Evolutionary conservation across 1,140 invertebrate species (phyloP).

Genomic region (Lucilia cuprina): DNA sequence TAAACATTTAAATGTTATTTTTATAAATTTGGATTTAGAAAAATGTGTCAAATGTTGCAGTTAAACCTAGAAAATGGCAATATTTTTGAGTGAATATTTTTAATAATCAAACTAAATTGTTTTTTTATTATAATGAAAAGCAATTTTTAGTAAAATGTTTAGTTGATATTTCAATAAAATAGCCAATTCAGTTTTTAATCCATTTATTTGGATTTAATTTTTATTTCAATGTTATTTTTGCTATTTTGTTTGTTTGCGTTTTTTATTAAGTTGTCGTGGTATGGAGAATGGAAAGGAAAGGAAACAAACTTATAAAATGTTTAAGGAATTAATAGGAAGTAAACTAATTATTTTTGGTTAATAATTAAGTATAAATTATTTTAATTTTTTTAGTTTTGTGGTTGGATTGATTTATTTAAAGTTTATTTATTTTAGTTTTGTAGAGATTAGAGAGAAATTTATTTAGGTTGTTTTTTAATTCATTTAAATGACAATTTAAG

Average conservation of each 20-base stretch:
- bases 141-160: too few species aligned
- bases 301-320: neutral
- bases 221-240: neutral
- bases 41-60: too few species aligned
- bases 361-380: constrained; percentile 17
- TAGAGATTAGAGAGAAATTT: constrained; percentile 21
- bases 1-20: too few species aligned
- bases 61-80: too few species aligned
- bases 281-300: neutral
- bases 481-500: constrained; percentile 3
- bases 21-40: too few species aligned
- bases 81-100: too few species aligned
- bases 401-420: constrained; percentile 15
- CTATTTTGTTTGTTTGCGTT: neutral
- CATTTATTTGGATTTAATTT: neutral
- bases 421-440: constrained; percentile 13
- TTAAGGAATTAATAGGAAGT: neutral
- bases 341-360: neutral
- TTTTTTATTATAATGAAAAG: too few species aligned
- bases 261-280: neutral
- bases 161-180: too few species aligned
- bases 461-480: constrained; percentile 20
- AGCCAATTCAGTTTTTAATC: neutral
- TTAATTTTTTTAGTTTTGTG: neutral
- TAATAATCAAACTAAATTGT: too few species aligned